Evolutionary conservation across 2,888 invertebrate genomes (phyloP), one percentile per base, ranked within the genome.

Genomic region (Leuctra nigra): DNA sequence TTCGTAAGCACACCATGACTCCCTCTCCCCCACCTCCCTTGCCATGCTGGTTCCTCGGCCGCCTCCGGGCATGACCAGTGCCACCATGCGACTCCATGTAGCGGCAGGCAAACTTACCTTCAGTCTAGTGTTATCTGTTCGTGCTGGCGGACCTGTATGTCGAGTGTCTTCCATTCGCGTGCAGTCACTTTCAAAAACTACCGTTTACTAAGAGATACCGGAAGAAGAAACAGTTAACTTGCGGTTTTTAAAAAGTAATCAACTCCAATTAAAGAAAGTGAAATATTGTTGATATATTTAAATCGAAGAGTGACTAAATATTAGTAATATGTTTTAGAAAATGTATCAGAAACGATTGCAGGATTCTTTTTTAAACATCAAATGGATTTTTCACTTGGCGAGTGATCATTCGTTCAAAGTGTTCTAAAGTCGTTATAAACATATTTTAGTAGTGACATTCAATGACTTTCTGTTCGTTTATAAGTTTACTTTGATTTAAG

Each of bases 341-440:
- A 50, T 50, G 50, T 50, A 35, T 50, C 16, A 35, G 33, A 50
- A 35, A 35, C 50, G 50, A 35, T 29, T 50, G 16, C 16, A 20
- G 16, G 50, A 50, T 50, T 50, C 33, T 35, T 50, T 50, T 50
- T 20, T 50, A 18, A 29, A 50, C 18, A 50, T 50, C 16, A 50
- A 50, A 33, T 50, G 50, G 50, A 50, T 50, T 50, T 50, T 50
- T 50, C 50, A 50, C 35, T 35, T 50, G 35, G 33, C 50, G 23
- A 50, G 50, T 50, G 50, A 50, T 33, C 20, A 33, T 47, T 47
- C 47, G 16, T 50, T 50, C 11, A 33, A 35, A 20, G 50, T 50
- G 33, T 50, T 50, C 18, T 50, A 50, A 50, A n/a, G n/a, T n/a
- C n/a, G n/a, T n/a, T n/a, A n/a, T n/a, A n/a, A n/a, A n/a, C n/a